A percentile compares a stretch with the other conserved stretches of the same genome.
phyloP scores from a whole-genome alignment of 2,113 vertebrate genomes.

The Perca fluviatilis region DNA sequence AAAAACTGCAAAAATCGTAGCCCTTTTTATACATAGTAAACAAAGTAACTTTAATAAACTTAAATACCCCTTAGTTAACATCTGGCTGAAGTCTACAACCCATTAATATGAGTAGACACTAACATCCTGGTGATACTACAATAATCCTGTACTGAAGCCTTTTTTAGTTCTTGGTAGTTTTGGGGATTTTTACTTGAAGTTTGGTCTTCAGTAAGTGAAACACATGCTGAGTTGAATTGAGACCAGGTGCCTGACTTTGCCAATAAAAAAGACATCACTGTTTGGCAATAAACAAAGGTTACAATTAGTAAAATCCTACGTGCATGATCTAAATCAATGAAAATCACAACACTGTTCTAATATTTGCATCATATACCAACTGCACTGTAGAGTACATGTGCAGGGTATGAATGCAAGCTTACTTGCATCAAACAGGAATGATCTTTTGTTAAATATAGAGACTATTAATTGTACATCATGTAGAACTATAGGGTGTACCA shows the following conservation, averaged over 20 bases:
- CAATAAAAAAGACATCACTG: neutral
- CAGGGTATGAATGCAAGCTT: neutral
- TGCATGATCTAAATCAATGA: neutral
- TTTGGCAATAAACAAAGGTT: neutral
- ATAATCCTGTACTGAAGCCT: neutral
- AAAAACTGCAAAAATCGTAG: neutral
- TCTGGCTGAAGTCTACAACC: neutral
- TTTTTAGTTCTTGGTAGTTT: neutral
- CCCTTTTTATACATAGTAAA: no score
- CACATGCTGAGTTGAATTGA: neutral
- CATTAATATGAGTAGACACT: neutral
- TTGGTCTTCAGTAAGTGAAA: neutral
- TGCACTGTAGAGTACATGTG: neutral
- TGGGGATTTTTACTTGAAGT: neutral
- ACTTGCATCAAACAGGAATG: neutral
- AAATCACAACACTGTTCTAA: neutral
- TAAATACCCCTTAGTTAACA: neutral
- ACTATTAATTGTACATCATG: neutral
- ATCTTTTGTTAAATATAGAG: neutral
- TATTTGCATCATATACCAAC: neutral
- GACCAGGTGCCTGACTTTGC: neutral
- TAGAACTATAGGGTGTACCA: neutral
- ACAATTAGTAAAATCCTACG: neutral
- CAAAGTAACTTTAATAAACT: neutral
- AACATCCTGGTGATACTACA: no score